phyloP scores from a whole-genome alignment of 2,888 invertebrate species.

The Diploptera punctata region DNA sequence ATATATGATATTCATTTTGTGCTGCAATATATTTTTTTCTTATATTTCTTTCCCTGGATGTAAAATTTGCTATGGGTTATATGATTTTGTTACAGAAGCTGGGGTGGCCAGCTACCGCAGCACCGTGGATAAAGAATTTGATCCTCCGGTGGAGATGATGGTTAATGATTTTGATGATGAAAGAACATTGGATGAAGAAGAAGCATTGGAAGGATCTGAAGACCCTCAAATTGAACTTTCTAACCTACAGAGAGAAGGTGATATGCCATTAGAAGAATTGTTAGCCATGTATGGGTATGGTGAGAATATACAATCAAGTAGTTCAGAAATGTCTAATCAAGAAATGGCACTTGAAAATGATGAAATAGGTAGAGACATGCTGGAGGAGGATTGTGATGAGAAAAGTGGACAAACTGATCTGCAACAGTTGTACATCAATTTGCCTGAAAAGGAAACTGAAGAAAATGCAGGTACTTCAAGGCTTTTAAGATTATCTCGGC shows the following conservation, averaged over 20 bases:
- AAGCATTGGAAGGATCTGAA: conserved; percentile 89
- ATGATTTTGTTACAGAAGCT: conserved; percentile 16
- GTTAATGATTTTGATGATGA: conserved; percentile 98
- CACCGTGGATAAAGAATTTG: conserved; percentile 65
- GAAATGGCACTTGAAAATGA: conserved; percentile 47
- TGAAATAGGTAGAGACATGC: conserved; percentile 54
- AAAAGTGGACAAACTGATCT: conserved; percentile 55
- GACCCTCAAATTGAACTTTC: conserved; percentile 89
- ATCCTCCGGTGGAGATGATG: conserved; percentile 95
- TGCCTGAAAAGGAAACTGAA: conserved; percentile 49
- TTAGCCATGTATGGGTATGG: conserved; percentile 87
- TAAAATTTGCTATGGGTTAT: background rate
- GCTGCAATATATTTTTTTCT: no score
- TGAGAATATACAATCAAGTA: conserved; percentile 50
- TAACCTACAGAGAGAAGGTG: conserved; percentile 88
- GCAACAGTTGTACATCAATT: conserved; percentile 61
- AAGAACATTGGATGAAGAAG: conserved; percentile 95
- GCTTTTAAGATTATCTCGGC: conserved; percentile 68
- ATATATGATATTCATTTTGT: no score
- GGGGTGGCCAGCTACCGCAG: conserved; percentile 25
- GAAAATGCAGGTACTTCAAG: conserved; percentile 51
- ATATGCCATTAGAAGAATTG: conserved; percentile 95
- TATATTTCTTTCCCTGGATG: no score
- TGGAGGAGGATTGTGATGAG: conserved; percentile 51
- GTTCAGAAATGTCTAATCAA: conserved; percentile 55